These are phyloP conservation scores for Malurus elegans DNA, from an alignment of 2,113 vertebrate species.

Conservation along the genomic window DNA sequence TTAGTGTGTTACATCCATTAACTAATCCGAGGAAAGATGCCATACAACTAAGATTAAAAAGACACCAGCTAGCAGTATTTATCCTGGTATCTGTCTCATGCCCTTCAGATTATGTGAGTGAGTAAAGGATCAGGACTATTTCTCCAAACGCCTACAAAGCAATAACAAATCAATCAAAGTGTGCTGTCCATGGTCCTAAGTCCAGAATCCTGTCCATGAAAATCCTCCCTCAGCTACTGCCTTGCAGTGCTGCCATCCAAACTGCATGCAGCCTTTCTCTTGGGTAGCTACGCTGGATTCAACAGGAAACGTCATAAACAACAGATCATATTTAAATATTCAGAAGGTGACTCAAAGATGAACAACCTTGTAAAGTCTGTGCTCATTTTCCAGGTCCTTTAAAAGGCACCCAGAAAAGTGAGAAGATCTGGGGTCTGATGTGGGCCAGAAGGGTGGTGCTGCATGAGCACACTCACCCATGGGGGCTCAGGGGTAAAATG, in stretches of 20 bases:
- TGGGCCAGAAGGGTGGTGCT: not conserved
- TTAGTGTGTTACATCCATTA: not conserved
- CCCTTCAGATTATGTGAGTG: not conserved
- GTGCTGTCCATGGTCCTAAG: not conserved
- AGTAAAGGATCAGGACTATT: not conserved
- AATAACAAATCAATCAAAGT: not conserved
- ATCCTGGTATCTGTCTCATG: not conserved
- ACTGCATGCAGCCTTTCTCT: not conserved
- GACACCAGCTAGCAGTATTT: not conserved
- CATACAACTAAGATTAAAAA: not conserved
- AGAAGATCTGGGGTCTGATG: not conserved
- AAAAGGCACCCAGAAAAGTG: not conserved
- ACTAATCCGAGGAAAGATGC: not conserved
- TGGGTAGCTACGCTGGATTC: not conserved
- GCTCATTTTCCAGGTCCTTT: not conserved
- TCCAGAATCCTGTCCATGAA: not conserved
- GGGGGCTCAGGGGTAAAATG: not conserved
- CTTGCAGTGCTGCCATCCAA: not conserved
- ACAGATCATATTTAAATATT: not conserved
- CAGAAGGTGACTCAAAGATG: not conserved
- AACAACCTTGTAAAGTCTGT: not conserved
- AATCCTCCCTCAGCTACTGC: not conserved
- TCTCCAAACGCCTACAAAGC: not conserved
- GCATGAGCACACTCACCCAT: fast-evolving
- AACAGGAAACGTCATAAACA: not conserved